phyloP scores from a whole-genome alignment of 2,113 vertebrate genomes.

The Gambusia affinis region DNA sequence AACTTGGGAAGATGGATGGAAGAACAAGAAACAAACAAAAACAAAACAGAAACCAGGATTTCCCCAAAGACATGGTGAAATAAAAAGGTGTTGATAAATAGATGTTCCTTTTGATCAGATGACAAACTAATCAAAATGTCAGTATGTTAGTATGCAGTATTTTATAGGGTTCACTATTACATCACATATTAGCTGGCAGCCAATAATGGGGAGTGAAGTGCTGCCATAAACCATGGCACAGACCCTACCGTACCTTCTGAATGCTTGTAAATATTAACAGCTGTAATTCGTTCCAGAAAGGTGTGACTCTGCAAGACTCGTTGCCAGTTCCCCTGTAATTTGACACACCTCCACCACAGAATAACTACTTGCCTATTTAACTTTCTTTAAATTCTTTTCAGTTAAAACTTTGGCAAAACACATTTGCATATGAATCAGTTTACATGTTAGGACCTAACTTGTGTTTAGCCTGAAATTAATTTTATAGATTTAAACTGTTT shows the following conservation, averaged over 20 bases:
- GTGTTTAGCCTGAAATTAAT: not conserved
- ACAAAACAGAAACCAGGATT: too few species aligned
- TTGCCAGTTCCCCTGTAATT: not conserved
- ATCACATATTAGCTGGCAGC: not conserved
- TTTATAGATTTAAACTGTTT: not conserved
- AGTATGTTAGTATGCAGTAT: not conserved
- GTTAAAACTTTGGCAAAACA: not conserved
- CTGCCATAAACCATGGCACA: not conserved
- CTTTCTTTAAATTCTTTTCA: not conserved
- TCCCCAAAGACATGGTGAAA: too few species aligned
- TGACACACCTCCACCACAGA: not conserved
- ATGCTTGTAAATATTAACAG: not conserved
- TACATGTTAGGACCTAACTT: not conserved
- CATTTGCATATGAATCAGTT: not conserved
- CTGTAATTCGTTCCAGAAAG: not conserved
- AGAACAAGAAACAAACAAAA: too few species aligned
- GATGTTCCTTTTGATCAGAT: not conserved
- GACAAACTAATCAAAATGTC: not conserved
- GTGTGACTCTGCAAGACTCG: not conserved
- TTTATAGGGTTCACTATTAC: not conserved
- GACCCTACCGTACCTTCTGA: not conserved
- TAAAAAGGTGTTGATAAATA: too few species aligned
- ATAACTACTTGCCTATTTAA: not conserved
- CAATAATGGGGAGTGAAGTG: not conserved
- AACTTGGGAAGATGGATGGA: too few species aligned